A percentile compares a stretch with the other conserved stretches of the same genome.
These are phyloP conservation scores for Zosterops hypoxanthus DNA, from an alignment of 2,113 vertebrate genomes.

Conservation along the genomic window DNA sequence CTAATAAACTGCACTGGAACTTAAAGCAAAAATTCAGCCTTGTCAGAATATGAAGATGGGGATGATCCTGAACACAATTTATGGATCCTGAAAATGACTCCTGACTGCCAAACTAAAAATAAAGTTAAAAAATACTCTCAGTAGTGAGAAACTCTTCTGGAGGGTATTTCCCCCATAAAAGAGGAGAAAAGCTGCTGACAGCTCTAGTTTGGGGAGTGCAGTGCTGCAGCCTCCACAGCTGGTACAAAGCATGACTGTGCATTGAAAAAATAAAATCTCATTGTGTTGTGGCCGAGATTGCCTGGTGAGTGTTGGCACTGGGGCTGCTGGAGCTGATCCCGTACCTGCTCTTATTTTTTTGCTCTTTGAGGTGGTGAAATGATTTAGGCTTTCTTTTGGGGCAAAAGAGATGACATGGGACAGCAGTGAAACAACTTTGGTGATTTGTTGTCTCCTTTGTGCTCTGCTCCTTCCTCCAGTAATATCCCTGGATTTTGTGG, in stretches of 20 bases:
- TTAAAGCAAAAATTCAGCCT: background rate
- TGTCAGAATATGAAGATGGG: background rate
- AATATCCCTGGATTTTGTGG: background rate
- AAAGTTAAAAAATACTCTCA: background rate
- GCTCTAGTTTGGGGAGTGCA: background rate
- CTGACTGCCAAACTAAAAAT: background rate
- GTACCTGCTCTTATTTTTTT: background rate
- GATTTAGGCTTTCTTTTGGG: background rate
- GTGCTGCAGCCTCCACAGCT: background rate
- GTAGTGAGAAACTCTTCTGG: background rate
- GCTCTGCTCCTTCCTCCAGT: background rate
- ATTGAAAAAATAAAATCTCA: background rate
- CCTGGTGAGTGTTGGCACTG: background rate
- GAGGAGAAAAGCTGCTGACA: background rate
- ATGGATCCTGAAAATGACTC: background rate
- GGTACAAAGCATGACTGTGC: no score
- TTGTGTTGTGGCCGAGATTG: background rate
- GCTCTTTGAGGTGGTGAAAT: background rate
- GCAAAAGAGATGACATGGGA: background rate
- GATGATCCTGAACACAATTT: background rate
- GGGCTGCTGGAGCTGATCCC: background rate
- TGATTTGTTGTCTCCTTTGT: background rate
- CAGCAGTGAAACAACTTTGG: fast-evolving
- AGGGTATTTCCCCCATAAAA: background rate
- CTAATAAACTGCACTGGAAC: background rate